Evolutionary conservation across 2,797 vertebrate genomes (phyloP), one percentile per base, ranked within the genome.

Genomic region (Phrynocephalus forsythii): DNA sequence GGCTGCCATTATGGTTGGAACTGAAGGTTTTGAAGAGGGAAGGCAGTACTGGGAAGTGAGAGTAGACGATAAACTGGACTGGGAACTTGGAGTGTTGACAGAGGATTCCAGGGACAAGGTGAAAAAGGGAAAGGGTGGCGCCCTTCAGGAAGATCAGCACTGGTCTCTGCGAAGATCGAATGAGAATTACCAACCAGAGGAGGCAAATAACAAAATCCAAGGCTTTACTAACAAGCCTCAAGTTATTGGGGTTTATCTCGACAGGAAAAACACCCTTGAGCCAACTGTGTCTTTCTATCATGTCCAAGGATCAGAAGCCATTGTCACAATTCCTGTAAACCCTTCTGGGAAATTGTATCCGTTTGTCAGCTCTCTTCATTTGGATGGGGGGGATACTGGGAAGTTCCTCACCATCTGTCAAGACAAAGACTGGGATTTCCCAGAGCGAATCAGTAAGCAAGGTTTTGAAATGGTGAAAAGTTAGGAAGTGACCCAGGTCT

Each of bases 341-440:
- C 8, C 67, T 10, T 69, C 81, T 48, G 33, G 50, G 67, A 69
- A 69, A 67, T 16, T 82, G 66, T 69, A 82, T 69, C 81, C 81
- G 18, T 82, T 69, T 24, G n/a, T 82, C 81, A 82, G 67, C 26
- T 48, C 30, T 48, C 38, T 44, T 44, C 38, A 44, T 44, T 44
- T 44, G 38, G 11, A 82, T 3, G 30, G n/a, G 63, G 22, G 6
- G 15, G 80, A 82, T 24, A 28, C 30, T 6, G 80, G 9, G 63
- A 28, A 68, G 1, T 11, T 63, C 33, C 80, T 82, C 63, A 18
- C 18, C 63, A 82, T 82, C 80, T 82, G 33, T 24, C 80, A 68
- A 15, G 26, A 82, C 24, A 48, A n/a, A 44, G 80, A 66, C 63
- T 82, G 80, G 80, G 63, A 82, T 82, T 82, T 68, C 63, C 80